Evolutionary conservation across 1,140 invertebrate species (phyloP).

Genomic region (Pogonus chalceus): DNA sequence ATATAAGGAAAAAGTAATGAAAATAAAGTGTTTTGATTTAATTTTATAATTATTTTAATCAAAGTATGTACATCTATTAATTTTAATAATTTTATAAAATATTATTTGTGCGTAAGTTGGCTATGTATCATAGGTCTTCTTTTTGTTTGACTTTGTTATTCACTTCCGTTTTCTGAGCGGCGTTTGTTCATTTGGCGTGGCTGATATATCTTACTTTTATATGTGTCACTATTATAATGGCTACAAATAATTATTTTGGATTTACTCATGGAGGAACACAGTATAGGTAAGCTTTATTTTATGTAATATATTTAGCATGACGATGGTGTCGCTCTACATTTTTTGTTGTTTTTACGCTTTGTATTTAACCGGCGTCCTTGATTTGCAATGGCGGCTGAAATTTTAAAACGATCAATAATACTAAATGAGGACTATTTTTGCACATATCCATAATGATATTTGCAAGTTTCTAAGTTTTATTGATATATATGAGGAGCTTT

Average conservation of each 20-base stretch:
- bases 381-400: slow-evolving; percentile 24
- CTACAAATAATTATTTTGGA: slow-evolving; percentile 87
- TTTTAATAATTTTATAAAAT: too few species aligned
- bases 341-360: neutral
- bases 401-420: slow-evolving; percentile 17
- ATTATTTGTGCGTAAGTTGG: too few species aligned
- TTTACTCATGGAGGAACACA: slow-evolving; percentile 84
- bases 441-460: too few species aligned
- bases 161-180: neutral
- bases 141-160: neutral
- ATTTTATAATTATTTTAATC: too few species aligned
- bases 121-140: too few species aligned
- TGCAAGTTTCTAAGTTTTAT: too few species aligned
- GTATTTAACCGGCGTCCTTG: slow-evolving; percentile 27
- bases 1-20: too few species aligned
- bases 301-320: slow-evolving; percentile 12
- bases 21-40: too few species aligned
- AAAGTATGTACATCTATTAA: too few species aligned
- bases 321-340: neutral
- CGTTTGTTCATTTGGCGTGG: slow-evolving; percentile 5
- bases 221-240: slow-evolving; percentile 43
- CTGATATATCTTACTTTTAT: neutral
- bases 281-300: slow-evolving; percentile 64
- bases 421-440: too few species aligned
- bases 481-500: too few species aligned